Evolutionary conservation across 2,888 invertebrate genomes (phyloP), one percentile per base, ranked within the genome.

Genomic region (Brenthis ino): DNA sequence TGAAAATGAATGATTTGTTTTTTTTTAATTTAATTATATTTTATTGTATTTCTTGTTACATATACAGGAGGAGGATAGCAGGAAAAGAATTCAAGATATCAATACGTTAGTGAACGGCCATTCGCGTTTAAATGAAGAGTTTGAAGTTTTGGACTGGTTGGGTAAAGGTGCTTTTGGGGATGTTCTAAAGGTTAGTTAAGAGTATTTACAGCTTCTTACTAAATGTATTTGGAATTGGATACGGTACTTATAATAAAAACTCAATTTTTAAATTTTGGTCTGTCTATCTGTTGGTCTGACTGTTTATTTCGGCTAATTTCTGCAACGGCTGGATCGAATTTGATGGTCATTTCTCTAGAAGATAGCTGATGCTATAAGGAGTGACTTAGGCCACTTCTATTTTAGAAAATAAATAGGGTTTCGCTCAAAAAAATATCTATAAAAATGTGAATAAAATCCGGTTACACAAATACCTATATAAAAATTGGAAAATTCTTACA

Each of bases 131-230:
- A 94, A 95, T 74, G 96, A 94, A 3, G 97, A 98, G 86, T 98
- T 98, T 80, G 96, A 97, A 85, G 93, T 97, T 53, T 91, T 98
- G 1, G 95, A 96, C 74, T 96, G 95, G 93, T 90, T 99, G 0
- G 99, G 99, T 0, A 96, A 96, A 87, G 99, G 99, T 3, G 99
- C 98, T 0, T 99, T 98, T 86, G 99, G 99, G 0, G 97, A 98
- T 89, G 99, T 99, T 0, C 91, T 98, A 8, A 99, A 99, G 94
- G 98, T 97, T 80, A 73, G 48, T 43, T 48, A 20, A 65, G n/a
- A 24, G 6, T 55, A 20, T 28, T 16, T 61, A 24, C 24, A 24
- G 24, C 24, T 24, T 24, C 4, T 24, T 24, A 24, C 24, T 24
- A 24, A 24, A 24, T 24, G 3, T 4, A 24, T 4, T 3, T 24